phyloP scores from a whole-genome alignment of 2,888 invertebrate species.

The Caenorhabditis sp. region DNA sequence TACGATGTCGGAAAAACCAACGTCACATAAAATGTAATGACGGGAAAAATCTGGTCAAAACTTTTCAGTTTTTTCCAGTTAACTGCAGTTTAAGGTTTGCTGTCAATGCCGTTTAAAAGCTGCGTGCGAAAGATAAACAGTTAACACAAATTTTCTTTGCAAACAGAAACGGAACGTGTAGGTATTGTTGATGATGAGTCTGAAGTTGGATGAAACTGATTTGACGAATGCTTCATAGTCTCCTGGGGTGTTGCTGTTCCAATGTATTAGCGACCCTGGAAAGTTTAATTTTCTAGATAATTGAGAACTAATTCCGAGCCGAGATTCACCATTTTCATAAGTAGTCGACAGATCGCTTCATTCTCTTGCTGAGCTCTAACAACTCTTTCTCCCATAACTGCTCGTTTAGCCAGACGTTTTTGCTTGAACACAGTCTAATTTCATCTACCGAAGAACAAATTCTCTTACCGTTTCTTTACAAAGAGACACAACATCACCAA shows the following conservation, averaged over 20 bases:
- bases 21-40: too few relatives aligned
- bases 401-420: conserved; percentile 63
- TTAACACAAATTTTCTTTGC: conserved; percentile 20
- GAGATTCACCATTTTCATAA: conserved; percentile 66
- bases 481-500: conserved; percentile 53
- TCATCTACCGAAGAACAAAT: too few relatives aligned
- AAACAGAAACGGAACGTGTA: conserved; percentile 8
- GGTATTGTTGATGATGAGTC: not conserved
- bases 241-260: not conserved
- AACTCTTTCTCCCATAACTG: conserved; percentile 51
- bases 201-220: conserved; percentile 1
- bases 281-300: too few relatives aligned
- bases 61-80: too few relatives aligned
- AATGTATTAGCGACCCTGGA: conserved; percentile 13
- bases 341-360: conserved; percentile 54
- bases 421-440: conserved; percentile 28
- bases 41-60: too few relatives aligned
- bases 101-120: too few relatives aligned
- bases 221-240: not conserved
- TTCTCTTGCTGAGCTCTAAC: conserved; percentile 59
- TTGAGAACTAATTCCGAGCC: too few relatives aligned
- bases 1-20: too few relatives aligned
- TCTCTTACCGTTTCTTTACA: conserved; percentile 64
- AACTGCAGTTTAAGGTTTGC: too few relatives aligned
- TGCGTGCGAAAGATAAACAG: too few relatives aligned